These are phyloP conservation scores for Iphiclides podalirius DNA, from an alignment of 2,888 invertebrate species.

Conservation along the genomic window DNA sequence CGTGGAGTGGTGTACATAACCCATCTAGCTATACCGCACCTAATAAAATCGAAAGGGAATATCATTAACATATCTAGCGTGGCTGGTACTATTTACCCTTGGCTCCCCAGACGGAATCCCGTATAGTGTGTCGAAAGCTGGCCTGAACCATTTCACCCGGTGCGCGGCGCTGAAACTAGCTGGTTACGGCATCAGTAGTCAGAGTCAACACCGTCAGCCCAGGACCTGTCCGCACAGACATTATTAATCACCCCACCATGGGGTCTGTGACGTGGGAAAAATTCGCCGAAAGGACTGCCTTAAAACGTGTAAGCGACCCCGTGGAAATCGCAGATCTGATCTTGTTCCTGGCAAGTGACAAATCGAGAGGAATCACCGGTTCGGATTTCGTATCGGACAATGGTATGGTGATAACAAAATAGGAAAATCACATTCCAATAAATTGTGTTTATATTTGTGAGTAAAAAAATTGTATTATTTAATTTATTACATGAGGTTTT, in stretches of 20 bases:
- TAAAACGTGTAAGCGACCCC: conserved; percentile 29
- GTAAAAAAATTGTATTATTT: too few species aligned
- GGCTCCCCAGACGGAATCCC: conserved; percentile 74
- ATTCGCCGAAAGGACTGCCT: conserved; percentile 3
- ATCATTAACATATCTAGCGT: conserved; percentile 94
- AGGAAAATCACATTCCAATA: too few species aligned
- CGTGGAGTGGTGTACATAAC: conserved; percentile 35
- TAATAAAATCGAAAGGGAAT: conserved; percentile 64
- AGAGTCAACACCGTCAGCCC: conserved; percentile 73
- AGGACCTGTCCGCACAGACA: conserved; percentile 60
- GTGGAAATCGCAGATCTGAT: conserved; percentile 39
- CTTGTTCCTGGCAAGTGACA: conserved; percentile 39
- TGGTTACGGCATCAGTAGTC: conserved; percentile 53
- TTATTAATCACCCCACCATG: conserved; percentile 40
- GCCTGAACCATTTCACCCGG: conserved; percentile 39
- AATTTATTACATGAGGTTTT: too few species aligned
- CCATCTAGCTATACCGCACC: conserved; percentile 33
- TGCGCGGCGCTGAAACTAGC: background rate
- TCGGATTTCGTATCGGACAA: conserved; percentile 31
- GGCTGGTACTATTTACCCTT: background rate
- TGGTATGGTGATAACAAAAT: too few species aligned
- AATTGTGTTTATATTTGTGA: too few species aligned
- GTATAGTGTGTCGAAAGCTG: conserved; percentile 40
- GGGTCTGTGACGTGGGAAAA: conserved; percentile 1
- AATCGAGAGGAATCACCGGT: conserved; percentile 41